Evolutionary conservation across 53 echinoderm and acorn worm species (phyloP).

Genomic region (Astropecten irregularis): DNA sequence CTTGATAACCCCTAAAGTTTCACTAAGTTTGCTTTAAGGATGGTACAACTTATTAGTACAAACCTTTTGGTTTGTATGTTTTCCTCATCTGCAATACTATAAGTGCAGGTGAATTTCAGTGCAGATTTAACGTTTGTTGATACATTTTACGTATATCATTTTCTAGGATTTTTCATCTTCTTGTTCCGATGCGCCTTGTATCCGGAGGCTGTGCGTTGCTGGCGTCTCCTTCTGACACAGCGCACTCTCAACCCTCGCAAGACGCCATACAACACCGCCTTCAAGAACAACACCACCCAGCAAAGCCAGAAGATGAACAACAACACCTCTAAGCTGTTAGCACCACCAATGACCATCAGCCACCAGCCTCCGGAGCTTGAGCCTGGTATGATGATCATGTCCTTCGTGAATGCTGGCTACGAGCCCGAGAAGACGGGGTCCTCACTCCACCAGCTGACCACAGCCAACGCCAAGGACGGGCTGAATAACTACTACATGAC

Average conservation of each 20-base stretch:
- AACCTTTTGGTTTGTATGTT: too few relatives aligned
- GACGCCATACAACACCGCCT: conserved; percentile 30
- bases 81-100: too few relatives aligned
- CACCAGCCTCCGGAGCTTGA: neutral
- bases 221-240: conserved; percentile 59
- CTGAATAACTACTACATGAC: neutral
- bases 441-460: neutral
- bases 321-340: neutral
- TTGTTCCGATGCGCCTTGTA: conserved; percentile 90
- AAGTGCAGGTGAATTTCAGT: too few relatives aligned
- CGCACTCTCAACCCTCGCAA: conserved; percentile 57
- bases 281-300: conserved; percentile 30
- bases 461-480: neutral
- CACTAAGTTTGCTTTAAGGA: too few relatives aligned
- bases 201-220: conserved; percentile 83
- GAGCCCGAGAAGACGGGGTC: neutral
- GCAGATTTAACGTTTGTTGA: too few relatives aligned
- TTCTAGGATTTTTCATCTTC: conserved; percentile 83
- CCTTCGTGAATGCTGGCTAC: conserved; percentile 4
- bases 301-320: conserved; percentile 34
- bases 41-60: too few relatives aligned
- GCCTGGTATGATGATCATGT: too few relatives aligned
- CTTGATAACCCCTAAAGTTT: too few relatives aligned
- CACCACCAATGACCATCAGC: neutral
- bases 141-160: too few relatives aligned